A percentile compares a stretch with the other conserved stretches of the same genome.
Conservation (phyloP, 2,113 vertebrate genomes). For the Centropristis striata region DNA sequence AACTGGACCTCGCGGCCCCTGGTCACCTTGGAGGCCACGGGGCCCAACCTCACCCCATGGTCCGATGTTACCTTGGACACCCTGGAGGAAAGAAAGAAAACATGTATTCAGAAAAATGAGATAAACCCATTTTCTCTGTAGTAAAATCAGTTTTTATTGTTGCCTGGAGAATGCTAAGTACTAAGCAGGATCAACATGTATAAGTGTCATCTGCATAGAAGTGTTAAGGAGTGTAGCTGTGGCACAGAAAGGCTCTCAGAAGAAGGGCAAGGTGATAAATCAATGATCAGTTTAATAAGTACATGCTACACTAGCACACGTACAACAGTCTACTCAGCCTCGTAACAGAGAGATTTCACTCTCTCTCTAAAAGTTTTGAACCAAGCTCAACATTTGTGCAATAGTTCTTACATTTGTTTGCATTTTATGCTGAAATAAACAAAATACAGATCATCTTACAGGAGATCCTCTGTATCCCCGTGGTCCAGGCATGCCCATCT, state of each 20-base stretch:
- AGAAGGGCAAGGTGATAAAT: neutral
- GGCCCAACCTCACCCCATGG: conserved; percentile 78
- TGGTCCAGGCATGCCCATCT: conserved; percentile 73
- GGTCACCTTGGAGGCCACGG: conserved; percentile 73
- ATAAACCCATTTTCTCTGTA: neutral
- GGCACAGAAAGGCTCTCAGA: neutral
- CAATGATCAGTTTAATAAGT: neutral
- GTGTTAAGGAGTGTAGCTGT: neutral
- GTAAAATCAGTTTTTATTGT: neutral
- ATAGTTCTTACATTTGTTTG: neutral
- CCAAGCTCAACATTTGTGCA: neutral
- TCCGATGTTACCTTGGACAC: conserved; percentile 83
- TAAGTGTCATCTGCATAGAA: neutral
- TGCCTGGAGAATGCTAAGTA: neutral
- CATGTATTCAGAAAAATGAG: neutral
- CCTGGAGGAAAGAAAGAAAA: conserved; percentile 68
- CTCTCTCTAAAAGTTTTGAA: neutral
- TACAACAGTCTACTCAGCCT: too few relatives aligned
- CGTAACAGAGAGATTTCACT: too few relatives aligned
- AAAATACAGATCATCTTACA: conserved; percentile 69
- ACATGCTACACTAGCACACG: neutral
- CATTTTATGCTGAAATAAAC: conserved; percentile 1
- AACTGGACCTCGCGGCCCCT: conserved; percentile 70
- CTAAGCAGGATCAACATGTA: neutral
- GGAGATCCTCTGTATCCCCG: conserved; percentile 77